Evolutionary conservation across 2,797 vertebrate species (phyloP).

Genomic region (Miopithecus talapoin): DNA sequence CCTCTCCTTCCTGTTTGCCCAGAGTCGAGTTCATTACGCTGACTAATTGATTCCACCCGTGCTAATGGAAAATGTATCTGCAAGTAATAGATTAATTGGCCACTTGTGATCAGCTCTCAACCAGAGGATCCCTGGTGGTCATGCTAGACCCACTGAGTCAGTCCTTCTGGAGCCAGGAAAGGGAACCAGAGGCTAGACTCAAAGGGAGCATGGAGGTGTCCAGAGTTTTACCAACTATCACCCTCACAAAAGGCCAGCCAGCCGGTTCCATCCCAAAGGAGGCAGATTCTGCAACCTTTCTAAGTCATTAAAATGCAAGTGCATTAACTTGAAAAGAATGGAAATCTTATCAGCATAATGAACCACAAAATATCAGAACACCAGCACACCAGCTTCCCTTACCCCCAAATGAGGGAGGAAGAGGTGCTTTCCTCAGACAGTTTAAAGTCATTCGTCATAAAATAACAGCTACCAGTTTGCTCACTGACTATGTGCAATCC

Average conservation of each 20-base stretch:
- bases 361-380: not conserved
- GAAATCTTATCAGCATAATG: conserved; percentile 24
- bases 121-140: not conserved
- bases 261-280: not conserved
- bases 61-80: conserved; percentile 71
- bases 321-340: conserved; percentile 19
- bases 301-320: conserved; percentile 47
- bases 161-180: not conserved
- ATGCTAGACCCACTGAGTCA: not conserved
- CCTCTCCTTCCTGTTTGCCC: not conserved
- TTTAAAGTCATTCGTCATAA: not conserved
- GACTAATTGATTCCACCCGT: conserved; percentile 75
- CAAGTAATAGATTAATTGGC: conserved; percentile 65
- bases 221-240: not conserved
- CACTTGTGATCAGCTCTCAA: not conserved
- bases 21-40: conserved; percentile 74
- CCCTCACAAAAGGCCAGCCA: conserved; percentile 1
- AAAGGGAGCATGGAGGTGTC: not conserved
- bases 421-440: not conserved
- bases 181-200: not conserved
- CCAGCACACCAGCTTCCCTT: not conserved
- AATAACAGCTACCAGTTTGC: not conserved
- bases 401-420: not conserved
- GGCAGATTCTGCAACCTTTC: not conserved
- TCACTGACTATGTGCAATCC: fast-evolving